Percentiles rank a stretch among this genome's conserved stretches.
These are phyloP conservation scores for Saxidomus purpurata DNA, from an alignment of 1,140 invertebrate genomes.

Conservation along the genomic window DNA sequence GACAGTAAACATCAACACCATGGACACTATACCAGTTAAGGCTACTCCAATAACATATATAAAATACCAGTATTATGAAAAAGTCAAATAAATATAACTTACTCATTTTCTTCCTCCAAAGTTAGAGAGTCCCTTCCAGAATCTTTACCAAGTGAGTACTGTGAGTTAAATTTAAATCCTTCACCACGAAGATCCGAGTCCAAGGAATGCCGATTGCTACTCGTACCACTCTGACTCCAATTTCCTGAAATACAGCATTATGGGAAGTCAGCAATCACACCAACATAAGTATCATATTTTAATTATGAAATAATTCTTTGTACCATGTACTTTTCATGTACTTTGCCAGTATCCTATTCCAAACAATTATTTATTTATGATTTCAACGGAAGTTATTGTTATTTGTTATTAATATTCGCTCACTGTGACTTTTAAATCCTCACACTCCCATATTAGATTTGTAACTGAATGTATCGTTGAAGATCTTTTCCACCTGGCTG, in stretches of 20 bases:
- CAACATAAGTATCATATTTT: neutral
- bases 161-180: slow-evolving; percentile 69
- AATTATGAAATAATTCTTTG: neutral
- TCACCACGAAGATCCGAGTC: slow-evolving; percentile 82
- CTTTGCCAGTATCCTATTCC: neutral
- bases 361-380: slow-evolving; percentile 1
- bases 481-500: too few relatives aligned
- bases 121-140: slow-evolving; percentile 82
- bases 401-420: too few relatives aligned
- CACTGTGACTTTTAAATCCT: too few relatives aligned
- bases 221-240: slow-evolving; percentile 94
- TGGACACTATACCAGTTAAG: too few relatives aligned
- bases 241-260: slow-evolving; percentile 89
- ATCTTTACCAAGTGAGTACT: slow-evolving; percentile 80
- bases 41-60: too few relatives aligned
- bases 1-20: too few relatives aligned
- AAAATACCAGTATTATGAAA: too few relatives aligned
- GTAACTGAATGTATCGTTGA: too few relatives aligned
- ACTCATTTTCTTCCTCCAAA: slow-evolving; percentile 65
- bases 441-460: too few relatives aligned
- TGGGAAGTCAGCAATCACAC: neutral
- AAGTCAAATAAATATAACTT: slow-evolving; percentile 36
- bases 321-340: neutral
- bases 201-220: slow-evolving; percentile 90
- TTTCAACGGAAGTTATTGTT: neutral